Evolutionary conservation across 2,888 invertebrate genomes (phyloP).

Genomic region (Drosophila acutilabella): DNA sequence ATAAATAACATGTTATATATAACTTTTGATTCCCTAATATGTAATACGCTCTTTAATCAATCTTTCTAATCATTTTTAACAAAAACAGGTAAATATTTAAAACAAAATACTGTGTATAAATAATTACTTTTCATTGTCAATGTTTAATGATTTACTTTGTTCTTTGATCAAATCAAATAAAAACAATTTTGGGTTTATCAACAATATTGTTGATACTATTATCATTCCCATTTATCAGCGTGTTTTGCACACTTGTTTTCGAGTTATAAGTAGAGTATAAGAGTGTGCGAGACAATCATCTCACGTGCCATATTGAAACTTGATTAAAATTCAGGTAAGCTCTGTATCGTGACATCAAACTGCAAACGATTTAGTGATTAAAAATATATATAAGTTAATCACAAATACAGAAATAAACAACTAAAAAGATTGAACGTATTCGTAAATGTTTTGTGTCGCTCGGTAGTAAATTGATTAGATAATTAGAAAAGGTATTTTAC

Average conservation of each 20-base stretch:
- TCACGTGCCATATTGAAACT: slow-evolving; percentile 36
- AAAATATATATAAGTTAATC: not conserved
- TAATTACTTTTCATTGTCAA: not conserved
- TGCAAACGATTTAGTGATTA: not conserved
- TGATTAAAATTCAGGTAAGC: slow-evolving; percentile 29
- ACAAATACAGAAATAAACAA: not conserved
- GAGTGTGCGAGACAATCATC: slow-evolving; percentile 1
- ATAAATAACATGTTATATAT: slow-evolving; percentile 19
- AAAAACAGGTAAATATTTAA: not conserved
- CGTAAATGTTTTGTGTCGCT: not conserved
- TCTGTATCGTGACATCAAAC: slow-evolving; percentile 8
- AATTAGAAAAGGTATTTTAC: not conserved
- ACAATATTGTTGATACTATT: slow-evolving; percentile 9
- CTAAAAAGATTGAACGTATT: not conserved
- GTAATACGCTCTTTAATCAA: not conserved
- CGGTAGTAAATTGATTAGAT: slow-evolving; percentile 13
- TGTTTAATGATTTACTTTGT: slow-evolving; percentile 7
- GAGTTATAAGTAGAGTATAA: not conserved
- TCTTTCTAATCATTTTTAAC: not conserved
- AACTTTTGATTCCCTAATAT: not conserved
- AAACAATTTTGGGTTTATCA: slow-evolving; percentile 40
- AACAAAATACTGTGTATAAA: not conserved
- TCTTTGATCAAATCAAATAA: slow-evolving; percentile 28
- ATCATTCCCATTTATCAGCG: slow-evolving; percentile 28
- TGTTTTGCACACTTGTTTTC: slow-evolving; percentile 22